Percentiles rank a stretch among this genome's conserved stretches.
These are phyloP conservation scores for Periplaneta americana DNA, from an alignment of 1,140 invertebrate genomes.

Conservation along the genomic window DNA sequence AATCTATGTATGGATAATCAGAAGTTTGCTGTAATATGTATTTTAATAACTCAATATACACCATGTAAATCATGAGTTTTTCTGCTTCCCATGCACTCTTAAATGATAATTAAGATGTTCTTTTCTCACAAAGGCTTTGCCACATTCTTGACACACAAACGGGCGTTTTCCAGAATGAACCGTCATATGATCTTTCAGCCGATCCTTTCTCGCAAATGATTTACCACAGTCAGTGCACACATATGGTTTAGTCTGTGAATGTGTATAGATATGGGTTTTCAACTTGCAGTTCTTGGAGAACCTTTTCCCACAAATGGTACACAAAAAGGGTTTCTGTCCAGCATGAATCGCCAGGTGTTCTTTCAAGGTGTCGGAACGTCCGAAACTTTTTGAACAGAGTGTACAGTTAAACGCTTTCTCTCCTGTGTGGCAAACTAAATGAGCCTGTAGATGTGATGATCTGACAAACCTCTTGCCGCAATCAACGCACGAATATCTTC, in stretches of 20 bases:
- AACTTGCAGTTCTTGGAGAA: background rate
- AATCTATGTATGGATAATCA: too few relatives aligned
- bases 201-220: background rate
- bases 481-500: slow-evolving; percentile 28
- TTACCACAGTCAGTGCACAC: background rate
- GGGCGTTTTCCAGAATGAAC: background rate
- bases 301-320: background rate
- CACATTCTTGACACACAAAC: background rate
- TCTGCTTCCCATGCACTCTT: background rate
- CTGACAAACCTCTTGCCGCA: slow-evolving; percentile 47
- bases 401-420: slow-evolving; percentile 46
- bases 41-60: too few relatives aligned
- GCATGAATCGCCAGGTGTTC: slow-evolving; percentile 23
- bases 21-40: too few relatives aligned
- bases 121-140: background rate
- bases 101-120: background rate
- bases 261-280: background rate
- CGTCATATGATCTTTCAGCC: background rate
- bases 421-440: slow-evolving; percentile 49
- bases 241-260: background rate
- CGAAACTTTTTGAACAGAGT: slow-evolving; percentile 46
- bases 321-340: background rate
- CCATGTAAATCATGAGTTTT: too few relatives aligned
- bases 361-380: slow-evolving; percentile 45
- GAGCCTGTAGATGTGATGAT: slow-evolving; percentile 44